Base-by-base conservation (phyloP, 2,888 invertebrate genomes). In the Ichneumoninae sp. region DNA sequence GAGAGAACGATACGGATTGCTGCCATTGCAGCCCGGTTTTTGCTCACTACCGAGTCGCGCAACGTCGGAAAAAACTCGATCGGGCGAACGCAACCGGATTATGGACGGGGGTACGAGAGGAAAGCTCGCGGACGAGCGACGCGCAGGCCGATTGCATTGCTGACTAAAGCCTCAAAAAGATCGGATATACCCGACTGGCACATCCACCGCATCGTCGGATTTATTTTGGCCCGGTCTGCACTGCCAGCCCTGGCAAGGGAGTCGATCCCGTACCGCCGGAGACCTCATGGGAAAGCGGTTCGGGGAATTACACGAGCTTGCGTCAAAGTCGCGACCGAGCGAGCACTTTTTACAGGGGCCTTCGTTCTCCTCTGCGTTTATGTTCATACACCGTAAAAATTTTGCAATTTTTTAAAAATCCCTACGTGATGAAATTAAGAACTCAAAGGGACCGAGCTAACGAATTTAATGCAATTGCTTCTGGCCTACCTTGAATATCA, bases 11-110 rank as follows among this genome's bases (percentile, higher is more conserved):
- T 44, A 84, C 75, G 69, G 70, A 44, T 26, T 79, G 83, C 86
- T 83, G 77, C 79, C 85, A 81, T 88, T 85, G 81, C 83, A 86
- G 50, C 47, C 75, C 36, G 33, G 63, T 36, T 50, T 40, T 50
- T 40, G 66, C 76, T 52, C 36, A 66, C 57, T 66, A 47, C 50
- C 50, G 71, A 76, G 52, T 36, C 40, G 63, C 76, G 80, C 44
- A 74, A 50, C 65, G 66, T 71, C 60, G 85, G 44, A 54, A 83
- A 75, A 70, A 85, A 77, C 78, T 60, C 78, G 60, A 78, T 63
- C 66, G 33, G 73, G 60, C 60, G 60, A 70, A 68, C 52, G 70
- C 73, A 54, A 75, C 60, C 57, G 75, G 80, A 77, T 78, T 83
- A 79, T 57, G 74, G 30, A 47, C 52, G 54, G 30, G 65, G 52